Evolutionary conservation across 2,888 invertebrate genomes (phyloP), one percentile per base, ranked within the genome.

Genomic region (Harpalus rufipes): DNA sequence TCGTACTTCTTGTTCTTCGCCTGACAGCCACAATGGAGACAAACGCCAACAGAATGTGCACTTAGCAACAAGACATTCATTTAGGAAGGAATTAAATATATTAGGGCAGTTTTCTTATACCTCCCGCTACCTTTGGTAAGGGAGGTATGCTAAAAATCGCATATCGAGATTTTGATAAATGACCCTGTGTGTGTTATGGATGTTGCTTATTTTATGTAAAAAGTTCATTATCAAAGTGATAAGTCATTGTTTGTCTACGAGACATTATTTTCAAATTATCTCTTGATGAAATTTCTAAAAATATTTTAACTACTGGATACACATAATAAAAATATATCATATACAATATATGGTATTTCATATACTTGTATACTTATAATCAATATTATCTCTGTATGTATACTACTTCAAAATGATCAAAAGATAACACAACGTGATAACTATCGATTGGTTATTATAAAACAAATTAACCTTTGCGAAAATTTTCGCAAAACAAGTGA

Each of bases 391-490:
- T 44, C 1, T 21, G 21, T 3, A 21, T 21, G 3, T 21, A 1
- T 21, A 21, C 21, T 6, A 2, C 5, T 32, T 32, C 32, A 32
- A 32, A 32, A 32, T 32, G 32, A 32, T 4, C 32, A 5, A 5
- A 32, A 32, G 32, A 32, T 32, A 32, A 32, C 32, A 32, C 32
- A 32, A 32, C 12, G 1, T 51, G 44, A 51, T 51, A 51, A 51
- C 44, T 1, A 10, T 12, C 6, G 44, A 51, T 51, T 51, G 44
- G 44, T 12, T 51, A 51, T 32, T 32, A 32, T 32, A 10, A 51
- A 51, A 51, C 44, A 51, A 51, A 51, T 51, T 51, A 51, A 51
- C 44, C 44, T 51, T 51, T 51, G 44, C 10, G 44, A 51, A 51
- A 51, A 51, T 51, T 3, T 32, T 51, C 8, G 44, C 44, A 51